Evolutionary conservation across 2,113 vertebrate species (phyloP).

Genomic region (Tauraco erythrolophus): DNA sequence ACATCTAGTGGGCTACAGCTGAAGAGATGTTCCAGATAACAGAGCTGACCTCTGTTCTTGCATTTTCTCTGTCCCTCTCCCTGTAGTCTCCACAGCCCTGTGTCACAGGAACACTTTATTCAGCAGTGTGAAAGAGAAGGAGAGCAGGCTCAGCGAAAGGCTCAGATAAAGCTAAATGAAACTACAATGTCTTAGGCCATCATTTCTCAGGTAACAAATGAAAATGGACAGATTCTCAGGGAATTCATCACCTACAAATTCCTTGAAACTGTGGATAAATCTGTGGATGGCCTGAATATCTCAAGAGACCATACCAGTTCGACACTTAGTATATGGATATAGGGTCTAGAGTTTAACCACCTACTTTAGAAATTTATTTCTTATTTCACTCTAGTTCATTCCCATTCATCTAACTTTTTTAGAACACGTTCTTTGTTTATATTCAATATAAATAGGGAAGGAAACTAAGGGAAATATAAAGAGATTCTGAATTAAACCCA

Average conservation of each 20-base stretch:
- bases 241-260: not conserved
- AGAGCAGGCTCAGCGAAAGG: not conserved
- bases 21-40: not conserved
- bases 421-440: constrained; percentile 64
- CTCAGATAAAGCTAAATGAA: not conserved
- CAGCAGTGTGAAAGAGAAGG: not conserved
- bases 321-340: not conserved
- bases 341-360: not conserved
- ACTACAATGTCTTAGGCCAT: not conserved
- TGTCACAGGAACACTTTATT: not conserved
- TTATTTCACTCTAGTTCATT: constrained; percentile 17
- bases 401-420: constrained; percentile 56
- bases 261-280: not conserved
- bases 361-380: not conserved
- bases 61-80: not conserved
- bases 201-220: not conserved
- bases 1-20: not conserved
- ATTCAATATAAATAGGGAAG: constrained; percentile 63
- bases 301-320: not conserved
- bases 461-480: constrained; percentile 65
- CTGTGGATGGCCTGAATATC: not conserved
- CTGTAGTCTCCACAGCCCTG: not conserved
- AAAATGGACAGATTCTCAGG: not conserved
- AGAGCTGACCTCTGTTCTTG: not conserved
- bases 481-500: constrained; percentile 66